Evolutionary conservation across 2,797 vertebrate genomes (phyloP).

Genomic region (Clarias pachynema): DNA sequence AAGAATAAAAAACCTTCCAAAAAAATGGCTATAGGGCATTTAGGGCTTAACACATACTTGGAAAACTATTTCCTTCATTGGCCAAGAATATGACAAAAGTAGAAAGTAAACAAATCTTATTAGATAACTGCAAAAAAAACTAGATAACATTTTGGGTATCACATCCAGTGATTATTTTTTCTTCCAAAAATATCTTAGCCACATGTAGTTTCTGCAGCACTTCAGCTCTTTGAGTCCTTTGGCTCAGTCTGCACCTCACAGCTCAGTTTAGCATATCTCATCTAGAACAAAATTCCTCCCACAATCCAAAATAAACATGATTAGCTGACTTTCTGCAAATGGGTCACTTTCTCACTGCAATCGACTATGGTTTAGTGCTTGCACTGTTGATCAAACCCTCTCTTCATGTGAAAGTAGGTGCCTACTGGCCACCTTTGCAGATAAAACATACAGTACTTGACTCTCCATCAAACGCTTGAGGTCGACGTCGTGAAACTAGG

Average conservation of each 20-base stretch:
- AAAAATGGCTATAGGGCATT: neutral
- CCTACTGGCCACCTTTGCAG: neutral
- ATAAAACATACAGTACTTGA: neutral
- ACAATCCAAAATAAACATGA: neutral
- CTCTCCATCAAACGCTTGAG: neutral
- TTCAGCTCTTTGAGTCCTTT: neutral
- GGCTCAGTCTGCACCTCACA: conserved; percentile 16
- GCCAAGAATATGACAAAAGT: neutral
- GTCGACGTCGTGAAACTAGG: neutral
- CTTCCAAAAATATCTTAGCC: neutral
- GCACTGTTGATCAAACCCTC: neutral
- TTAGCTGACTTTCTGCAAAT: neutral
- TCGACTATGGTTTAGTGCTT: neutral
- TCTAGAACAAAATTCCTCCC: conserved; percentile 8
- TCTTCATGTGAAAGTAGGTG: neutral
- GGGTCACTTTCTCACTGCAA: neutral
- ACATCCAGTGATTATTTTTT: neutral
- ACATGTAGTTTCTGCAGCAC: neutral
- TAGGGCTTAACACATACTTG: neutral
- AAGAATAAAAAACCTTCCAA: neutral
- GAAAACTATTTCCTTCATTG: neutral
- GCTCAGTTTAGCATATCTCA: neutral
- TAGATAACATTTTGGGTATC: neutral
- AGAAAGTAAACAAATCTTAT: neutral
- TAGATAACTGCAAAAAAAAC: no score